Percentiles rank a stretch among this genome's conserved stretches.
These are phyloP conservation scores for Graptemys geographica DNA, from an alignment of 2,797 vertebrate genomes.

Conservation along the genomic window DNA sequence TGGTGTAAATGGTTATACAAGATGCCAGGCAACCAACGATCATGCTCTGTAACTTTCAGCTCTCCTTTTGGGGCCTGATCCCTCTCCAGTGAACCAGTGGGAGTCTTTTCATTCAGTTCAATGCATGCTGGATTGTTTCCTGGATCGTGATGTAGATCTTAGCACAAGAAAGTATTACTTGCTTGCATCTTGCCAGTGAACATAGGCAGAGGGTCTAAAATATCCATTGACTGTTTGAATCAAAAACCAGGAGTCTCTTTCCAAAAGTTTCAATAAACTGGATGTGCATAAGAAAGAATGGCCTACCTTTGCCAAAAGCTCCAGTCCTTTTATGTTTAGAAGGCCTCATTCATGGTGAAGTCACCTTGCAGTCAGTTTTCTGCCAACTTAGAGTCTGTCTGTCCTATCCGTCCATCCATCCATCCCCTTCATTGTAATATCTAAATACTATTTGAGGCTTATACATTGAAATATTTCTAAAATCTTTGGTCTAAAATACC, in stretches of 20 bases:
- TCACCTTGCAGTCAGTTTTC: background rate
- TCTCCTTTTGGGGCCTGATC: background rate
- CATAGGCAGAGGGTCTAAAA: background rate
- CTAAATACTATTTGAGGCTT: background rate
- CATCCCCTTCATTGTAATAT: background rate
- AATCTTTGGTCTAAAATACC: background rate
- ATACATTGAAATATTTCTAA: background rate
- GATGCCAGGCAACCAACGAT: slow-evolving; percentile 58
- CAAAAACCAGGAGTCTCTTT: slow-evolving; percentile 7
- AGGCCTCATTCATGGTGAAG: background rate
- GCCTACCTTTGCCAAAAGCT: background rate
- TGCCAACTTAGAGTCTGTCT: background rate
- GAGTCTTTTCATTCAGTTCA: background rate
- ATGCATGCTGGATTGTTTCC: background rate
- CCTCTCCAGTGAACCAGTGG: background rate
- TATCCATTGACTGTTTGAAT: background rate
- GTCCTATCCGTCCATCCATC: background rate
- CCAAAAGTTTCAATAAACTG: slow-evolving; percentile 4
- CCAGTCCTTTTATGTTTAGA: background rate
- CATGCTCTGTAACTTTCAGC: slow-evolving; percentile 40
- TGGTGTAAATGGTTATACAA: slow-evolving; percentile 65
- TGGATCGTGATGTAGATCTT: background rate
- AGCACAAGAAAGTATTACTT: background rate
- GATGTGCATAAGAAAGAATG: background rate
- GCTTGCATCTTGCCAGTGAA: background rate